These are phyloP conservation scores for Paedocypris micromegethes DNA, from an alignment of 2,797 vertebrate genomes.

Conservation along the genomic window DNA sequence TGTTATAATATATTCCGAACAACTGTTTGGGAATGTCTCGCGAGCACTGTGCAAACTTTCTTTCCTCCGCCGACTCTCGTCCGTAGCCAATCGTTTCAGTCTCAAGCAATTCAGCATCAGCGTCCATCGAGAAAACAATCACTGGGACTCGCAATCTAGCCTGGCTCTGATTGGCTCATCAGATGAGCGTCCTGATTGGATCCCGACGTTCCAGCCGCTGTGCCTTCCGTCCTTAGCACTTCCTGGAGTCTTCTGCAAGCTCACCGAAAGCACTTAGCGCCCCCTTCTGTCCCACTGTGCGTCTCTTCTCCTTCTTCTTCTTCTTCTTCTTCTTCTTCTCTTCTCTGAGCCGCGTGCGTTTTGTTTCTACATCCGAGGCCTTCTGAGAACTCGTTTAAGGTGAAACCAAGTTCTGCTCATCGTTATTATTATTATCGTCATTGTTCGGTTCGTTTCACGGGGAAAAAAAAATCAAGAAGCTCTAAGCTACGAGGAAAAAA, in stretches of 20 bases:
- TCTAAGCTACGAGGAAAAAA: conserved; percentile 41
- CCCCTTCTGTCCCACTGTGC: conserved; percentile 50
- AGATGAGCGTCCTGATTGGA: conserved; percentile 52
- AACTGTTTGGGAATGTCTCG: conserved; percentile 74
- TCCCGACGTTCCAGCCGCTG: conserved; percentile 73
- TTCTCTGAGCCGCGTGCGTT: conserved; percentile 18
- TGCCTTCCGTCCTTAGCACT: conserved; percentile 82
- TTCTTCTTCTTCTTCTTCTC: conserved; percentile 30
- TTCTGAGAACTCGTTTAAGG: conserved; percentile 65
- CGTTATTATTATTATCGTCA: conserved; percentile 66
- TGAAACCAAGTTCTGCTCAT: conserved; percentile 73
- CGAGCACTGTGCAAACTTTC: conserved; percentile 78
- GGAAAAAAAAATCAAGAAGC: conserved; percentile 40
- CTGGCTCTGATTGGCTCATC: conserved; percentile 41
- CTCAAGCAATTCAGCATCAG: conserved; percentile 14
- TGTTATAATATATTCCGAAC: conserved; percentile 72
- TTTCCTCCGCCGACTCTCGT: conserved; percentile 63
- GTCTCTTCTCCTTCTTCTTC: conserved; percentile 32
- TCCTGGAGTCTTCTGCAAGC: conserved; percentile 77
- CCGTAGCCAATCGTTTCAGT: conserved; percentile 35
- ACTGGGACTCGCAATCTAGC: conserved; percentile 40
- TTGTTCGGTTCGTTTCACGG: conserved; percentile 69
- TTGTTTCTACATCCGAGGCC: conserved; percentile 72
- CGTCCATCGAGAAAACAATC: conserved; percentile 28
- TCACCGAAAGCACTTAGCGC: conserved; percentile 76